Conservation (phyloP, 2,797 vertebrate species). For the Acanthurus tractus region DNA sequence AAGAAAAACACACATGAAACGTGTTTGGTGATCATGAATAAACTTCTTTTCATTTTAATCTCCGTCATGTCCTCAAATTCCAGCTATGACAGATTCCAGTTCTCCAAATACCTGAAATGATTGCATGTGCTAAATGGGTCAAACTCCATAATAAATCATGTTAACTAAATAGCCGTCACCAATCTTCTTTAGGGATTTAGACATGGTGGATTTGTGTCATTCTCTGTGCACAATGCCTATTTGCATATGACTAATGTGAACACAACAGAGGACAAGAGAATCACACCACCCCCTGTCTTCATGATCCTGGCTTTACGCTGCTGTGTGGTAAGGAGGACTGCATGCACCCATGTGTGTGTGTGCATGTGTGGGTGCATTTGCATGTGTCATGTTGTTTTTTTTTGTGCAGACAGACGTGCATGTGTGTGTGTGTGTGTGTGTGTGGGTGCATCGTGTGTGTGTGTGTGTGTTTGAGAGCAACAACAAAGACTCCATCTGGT, state of each 20-base stretch:
- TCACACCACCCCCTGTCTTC: constrained; percentile 72
- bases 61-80: constrained; percentile 6
- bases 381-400: constrained; percentile 27
- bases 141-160: constrained; percentile 81
- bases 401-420: constrained; percentile 29
- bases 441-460: too few species aligned
- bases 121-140: constrained; percentile 71
- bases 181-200: constrained; percentile 78
- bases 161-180: constrained; percentile 77
- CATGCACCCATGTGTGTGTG: constrained; percentile 6
- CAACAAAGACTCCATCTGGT: constrained; percentile 82
- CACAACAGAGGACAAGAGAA: constrained; percentile 79
- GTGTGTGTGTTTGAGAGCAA: constrained; percentile 48
- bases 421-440: constrained; percentile 23
- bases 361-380: constrained; percentile 24
- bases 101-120: constrained; percentile 43
- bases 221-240: constrained; percentile 78
- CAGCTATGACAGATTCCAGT: constrained; percentile 18
- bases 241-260: constrained; percentile 84
- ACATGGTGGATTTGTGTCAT: constrained; percentile 82
- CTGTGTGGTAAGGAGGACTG: constrained; percentile 49
- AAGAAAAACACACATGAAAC: background rate
- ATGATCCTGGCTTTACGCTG: constrained; percentile 71
- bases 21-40: background rate
- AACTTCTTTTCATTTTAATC: constrained; percentile 9